Evolutionary conservation across 1,140 invertebrate genomes (phyloP), one percentile per base, ranked within the genome.

Genomic region (Lasaia peninsularis): DNA sequence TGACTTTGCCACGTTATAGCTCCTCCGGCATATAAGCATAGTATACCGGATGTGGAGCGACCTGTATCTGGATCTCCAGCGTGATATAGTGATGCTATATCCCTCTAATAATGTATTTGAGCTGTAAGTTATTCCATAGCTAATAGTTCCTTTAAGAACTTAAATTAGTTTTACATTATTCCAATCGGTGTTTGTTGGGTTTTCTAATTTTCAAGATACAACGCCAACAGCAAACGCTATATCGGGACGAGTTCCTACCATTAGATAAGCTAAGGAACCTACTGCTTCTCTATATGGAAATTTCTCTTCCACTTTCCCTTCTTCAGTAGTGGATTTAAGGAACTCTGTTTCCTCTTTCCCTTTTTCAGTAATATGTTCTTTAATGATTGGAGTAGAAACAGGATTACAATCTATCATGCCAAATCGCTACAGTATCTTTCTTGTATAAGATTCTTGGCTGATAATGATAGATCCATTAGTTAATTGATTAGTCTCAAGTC

Each of bases 181-280:
- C 12, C 16, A 48, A 11, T 2, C 16, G 16, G 12, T 6, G 12
- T 18, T 2, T 71, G 52, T 69, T 57, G 80, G 74, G 56, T 82
- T 82, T 65, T 88, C 78, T 8, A 83, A 66, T 18, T 62, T 63
- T 63, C 78, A 73, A 11, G 73, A 81, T 7, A 77, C 51, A 32
- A 75, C 62, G 44, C 68, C 67, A 9, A 86, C 70, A 48, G 69
- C 69, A 58, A 63, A 24, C 5, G 21, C 21, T 12, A 89, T 62
- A 53, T 88, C 78, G 14, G 88, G 81, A 67, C 87, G 77, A 10
- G 86, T 84, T 4, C 73, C 71, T 16, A 75, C 58, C 76, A 86
- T 66, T n/a, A 66, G 16, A 54, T 80, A 86, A 65, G 86, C 76
- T 5, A 89, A 40, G 12, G 79, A 62, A 54, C 84, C 83, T 35